phyloP scores from a whole-genome alignment of 37 sponge, comb jelly and placozoan genomes.

The Haliclona indistincta region DNA sequence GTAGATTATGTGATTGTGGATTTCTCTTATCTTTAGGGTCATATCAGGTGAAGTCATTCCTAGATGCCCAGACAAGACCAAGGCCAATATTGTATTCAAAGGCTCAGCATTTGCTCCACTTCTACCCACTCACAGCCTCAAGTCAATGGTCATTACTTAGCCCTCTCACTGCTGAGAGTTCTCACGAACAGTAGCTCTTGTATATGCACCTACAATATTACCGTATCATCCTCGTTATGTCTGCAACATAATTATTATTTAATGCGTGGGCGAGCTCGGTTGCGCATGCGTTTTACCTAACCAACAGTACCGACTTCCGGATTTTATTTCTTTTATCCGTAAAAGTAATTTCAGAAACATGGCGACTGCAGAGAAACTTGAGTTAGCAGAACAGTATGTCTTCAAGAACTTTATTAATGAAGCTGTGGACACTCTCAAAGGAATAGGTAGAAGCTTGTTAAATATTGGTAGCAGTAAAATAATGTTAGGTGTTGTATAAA shows the following conservation, averaged over 20 bases:
- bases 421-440: slow-evolving; percentile 45
- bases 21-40: slow-evolving; percentile 13
- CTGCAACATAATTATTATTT: background rate
- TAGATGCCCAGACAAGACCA: slow-evolving; percentile 47
- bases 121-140: background rate
- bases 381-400: slow-evolving; percentile 28
- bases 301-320: no score
- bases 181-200: no score
- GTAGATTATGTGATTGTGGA: slow-evolving; percentile 14
- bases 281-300: no score
- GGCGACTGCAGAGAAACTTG: background rate
- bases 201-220: no score
- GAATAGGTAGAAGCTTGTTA: slow-evolving; percentile 46
- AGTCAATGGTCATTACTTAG: background rate
- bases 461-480: no score
- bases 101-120: slow-evolving; percentile 51
- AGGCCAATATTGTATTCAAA: slow-evolving; percentile 55
- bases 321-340: no score
- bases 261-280: slow-evolving; percentile 10
- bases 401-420: slow-evolving; percentile 30
- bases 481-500: no score
- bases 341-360: background rate
- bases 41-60: slow-evolving; percentile 5
- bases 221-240: background rate
- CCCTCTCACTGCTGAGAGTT: no score